Conservation (phyloP, 1,140 invertebrate species). For the Pachyrhynchus sulphureomaculatus region DNA sequence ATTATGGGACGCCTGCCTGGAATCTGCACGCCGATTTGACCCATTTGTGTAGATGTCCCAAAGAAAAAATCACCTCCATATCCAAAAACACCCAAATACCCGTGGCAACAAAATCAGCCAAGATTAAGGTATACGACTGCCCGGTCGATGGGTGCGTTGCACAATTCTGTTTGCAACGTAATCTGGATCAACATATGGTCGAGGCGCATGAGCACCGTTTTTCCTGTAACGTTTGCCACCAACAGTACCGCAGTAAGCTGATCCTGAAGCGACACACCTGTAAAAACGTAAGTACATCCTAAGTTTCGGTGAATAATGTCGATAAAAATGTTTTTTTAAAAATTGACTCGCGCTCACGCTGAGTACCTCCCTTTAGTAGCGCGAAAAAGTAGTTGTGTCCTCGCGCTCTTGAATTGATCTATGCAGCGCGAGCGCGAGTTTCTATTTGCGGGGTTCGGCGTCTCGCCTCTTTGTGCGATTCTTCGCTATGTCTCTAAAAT, state of each 20-base stretch:
- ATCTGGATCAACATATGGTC: background rate
- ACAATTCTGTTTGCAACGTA: background rate
- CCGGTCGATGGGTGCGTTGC: background rate
- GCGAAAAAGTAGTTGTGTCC: too few relatives aligned
- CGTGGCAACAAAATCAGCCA: background rate
- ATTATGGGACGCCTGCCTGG: slow-evolving; percentile 3
- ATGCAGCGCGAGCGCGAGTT: too few relatives aligned
- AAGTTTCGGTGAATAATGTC: too few relatives aligned
- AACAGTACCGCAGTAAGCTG: background rate
- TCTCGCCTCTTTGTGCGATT: too few relatives aligned
- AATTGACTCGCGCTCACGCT: too few relatives aligned
- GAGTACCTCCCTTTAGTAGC: too few relatives aligned
- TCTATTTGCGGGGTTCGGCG: too few relatives aligned
- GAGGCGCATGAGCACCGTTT: background rate
- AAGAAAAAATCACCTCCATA: background rate
- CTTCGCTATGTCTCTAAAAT: too few relatives aligned
- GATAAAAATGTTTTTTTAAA: too few relatives aligned
- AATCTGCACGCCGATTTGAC: background rate
- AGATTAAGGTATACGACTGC: background rate
- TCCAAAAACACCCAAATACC: background rate
- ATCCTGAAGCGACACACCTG: background rate
- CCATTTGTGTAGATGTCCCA: background rate
- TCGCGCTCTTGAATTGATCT: too few relatives aligned
- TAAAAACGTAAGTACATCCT: slow-evolving; percentile 2
- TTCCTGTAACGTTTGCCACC: background rate